A percentile compares a stretch with the other conserved stretches of the same genome.
Conservation (phyloP, 2,113 vertebrate species). For the Pavo muticus region DNA sequence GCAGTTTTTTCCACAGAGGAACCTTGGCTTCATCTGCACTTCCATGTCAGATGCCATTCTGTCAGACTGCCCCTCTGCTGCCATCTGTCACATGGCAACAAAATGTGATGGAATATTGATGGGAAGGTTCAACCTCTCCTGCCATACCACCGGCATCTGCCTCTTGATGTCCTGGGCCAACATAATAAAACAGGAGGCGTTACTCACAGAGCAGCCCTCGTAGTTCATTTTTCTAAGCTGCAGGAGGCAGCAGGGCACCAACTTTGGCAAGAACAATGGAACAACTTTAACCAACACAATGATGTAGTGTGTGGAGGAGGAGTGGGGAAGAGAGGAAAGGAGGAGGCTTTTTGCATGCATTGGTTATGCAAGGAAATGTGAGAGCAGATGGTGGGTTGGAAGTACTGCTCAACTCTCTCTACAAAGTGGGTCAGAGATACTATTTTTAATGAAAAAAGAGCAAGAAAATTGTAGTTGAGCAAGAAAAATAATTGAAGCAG, state of each 20-base stretch:
- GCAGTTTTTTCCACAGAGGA: neutral
- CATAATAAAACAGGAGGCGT: neutral
- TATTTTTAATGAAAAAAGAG: constrained; percentile 46
- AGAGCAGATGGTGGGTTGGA: constrained; percentile 53
- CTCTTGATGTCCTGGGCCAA: neutral
- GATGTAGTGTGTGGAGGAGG: neutral
- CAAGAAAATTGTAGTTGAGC: constrained; percentile 43
- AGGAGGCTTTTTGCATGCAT: neutral
- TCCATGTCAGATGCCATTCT: no score
- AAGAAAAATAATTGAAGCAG: constrained; percentile 34
- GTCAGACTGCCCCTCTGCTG: neutral
- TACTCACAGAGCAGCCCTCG: neutral
- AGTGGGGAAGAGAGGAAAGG: neutral
- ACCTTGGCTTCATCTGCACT: neutral
- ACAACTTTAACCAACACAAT: neutral
- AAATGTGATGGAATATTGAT: neutral
- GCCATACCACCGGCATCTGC: neutral
- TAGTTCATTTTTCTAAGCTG: constrained; percentile 37
- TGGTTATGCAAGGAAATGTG: neutral
- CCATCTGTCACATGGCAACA: neutral
- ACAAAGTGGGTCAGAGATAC: constrained; percentile 44
- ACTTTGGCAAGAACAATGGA: neutral
- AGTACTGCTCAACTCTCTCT: constrained; percentile 27
- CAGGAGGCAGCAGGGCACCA: constrained; percentile 53
- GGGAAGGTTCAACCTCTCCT: neutral